phyloP scores from a whole-genome alignment of 2,888 invertebrate species.

The Camptogramma bilineatum region DNA sequence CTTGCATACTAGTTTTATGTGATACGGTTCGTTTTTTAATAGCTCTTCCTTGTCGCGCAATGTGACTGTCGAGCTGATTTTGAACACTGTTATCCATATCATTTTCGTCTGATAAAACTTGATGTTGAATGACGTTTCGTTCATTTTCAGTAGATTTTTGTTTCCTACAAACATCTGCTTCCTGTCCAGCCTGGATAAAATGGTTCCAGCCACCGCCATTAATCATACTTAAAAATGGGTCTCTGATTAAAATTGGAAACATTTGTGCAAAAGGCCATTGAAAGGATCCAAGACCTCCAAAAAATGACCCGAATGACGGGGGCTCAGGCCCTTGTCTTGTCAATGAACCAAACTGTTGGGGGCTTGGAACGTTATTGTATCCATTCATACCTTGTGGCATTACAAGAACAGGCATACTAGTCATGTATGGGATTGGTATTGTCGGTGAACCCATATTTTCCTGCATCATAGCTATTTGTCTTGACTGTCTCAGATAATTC shows the following conservation, averaged over 20 bases:
- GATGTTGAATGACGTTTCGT: conserved; percentile 26
- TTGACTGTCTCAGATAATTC: conserved; percentile 52
- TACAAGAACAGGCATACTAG: conserved; percentile 67
- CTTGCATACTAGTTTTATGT: conserved; percentile 52
- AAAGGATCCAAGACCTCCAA: conserved; percentile 46
- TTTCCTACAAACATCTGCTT: conserved; percentile 80
- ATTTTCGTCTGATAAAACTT: conserved; percentile 25
- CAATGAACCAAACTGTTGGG: conserved; percentile 46
- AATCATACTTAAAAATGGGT: conserved; percentile 81
- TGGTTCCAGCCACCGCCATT: conserved; percentile 82
- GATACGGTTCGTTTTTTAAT: conserved; percentile 68
- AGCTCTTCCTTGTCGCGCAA: conserved; percentile 61
- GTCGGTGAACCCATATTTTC: conserved; percentile 45
- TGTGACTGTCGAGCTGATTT: conserved; percentile 39
- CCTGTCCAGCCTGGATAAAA: conserved; percentile 86
- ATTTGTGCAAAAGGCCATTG: conserved; percentile 79
- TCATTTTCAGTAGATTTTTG: conserved; percentile 58
- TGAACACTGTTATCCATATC: conserved; percentile 23
- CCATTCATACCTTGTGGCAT: conserved; percentile 55
- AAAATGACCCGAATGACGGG: conserved; percentile 50
- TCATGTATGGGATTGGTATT: conserved; percentile 60
- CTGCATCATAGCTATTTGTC: conserved; percentile 46
- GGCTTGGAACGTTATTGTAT: conserved; percentile 50
- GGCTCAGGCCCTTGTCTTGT: conserved; percentile 60
- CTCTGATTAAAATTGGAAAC: conserved; percentile 85